Evolutionary conservation across 2,797 vertebrate genomes (phyloP).

Genomic region (Nyctalus aviator): DNA sequence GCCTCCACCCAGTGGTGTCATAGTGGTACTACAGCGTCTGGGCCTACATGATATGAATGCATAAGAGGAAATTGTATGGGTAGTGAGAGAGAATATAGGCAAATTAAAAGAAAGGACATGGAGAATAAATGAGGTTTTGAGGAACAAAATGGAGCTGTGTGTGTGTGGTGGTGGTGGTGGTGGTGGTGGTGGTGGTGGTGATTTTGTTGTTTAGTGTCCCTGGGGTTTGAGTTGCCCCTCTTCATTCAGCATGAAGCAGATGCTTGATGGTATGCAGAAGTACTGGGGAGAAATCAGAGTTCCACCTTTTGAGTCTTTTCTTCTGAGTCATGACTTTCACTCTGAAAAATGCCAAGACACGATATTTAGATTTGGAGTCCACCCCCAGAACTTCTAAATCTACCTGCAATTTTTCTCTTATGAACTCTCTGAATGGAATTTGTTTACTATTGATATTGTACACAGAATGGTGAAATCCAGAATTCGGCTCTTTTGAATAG

Average conservation of each 20-base stretch:
- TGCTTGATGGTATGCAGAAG: not conserved
- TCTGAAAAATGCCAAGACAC: conserved; percentile 81
- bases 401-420: conserved; percentile 19
- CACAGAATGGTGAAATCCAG: not conserved
- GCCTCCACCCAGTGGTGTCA: no score
- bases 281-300: conserved; percentile 79
- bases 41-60: not conserved
- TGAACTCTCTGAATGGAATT: not conserved
- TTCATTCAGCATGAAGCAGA: not conserved
- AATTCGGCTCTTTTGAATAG: not conserved
- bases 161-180: not conserved
- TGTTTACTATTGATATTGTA: not conserved
- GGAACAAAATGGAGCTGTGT: not conserved
- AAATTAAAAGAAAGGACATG: not conserved
- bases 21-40: not conserved
- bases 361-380: not conserved
- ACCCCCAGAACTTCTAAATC: not conserved
- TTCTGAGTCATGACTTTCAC: conserved; percentile 73
- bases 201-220: not conserved
- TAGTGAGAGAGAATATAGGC: not conserved
- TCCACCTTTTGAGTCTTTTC: conserved; percentile 83
- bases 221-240: not conserved
- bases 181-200: not conserved
- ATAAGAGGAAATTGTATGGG: not conserved
- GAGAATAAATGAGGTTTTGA: conserved; percentile 11